phyloP scores from a whole-genome alignment of 2,888 invertebrate species.

The Lithophane leautieri region DNA sequence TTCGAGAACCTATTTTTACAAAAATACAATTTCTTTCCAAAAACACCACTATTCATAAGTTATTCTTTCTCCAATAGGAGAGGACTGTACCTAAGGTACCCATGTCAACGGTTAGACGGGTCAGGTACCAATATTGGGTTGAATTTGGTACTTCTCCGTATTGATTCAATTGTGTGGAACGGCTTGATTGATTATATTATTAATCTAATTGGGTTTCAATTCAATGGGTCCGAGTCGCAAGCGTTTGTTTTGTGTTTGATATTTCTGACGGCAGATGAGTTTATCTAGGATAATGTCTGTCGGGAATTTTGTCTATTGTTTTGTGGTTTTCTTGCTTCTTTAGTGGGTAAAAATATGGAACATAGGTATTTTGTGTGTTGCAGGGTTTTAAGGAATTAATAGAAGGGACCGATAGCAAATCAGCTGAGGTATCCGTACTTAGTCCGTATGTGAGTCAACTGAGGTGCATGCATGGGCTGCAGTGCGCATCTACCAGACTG shows the following conservation, averaged over 20 bases:
- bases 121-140: constrained; percentile 50
- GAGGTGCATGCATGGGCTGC: background rate
- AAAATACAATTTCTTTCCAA: constrained; percentile 14
- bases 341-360: background rate
- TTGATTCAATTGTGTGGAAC: constrained; percentile 60
- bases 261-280: constrained; percentile 27
- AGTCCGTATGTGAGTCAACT: background rate
- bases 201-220: constrained; percentile 58
- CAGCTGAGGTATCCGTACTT: background rate
- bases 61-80: constrained; percentile 36
- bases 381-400: background rate
- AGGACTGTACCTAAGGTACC: constrained; percentile 38
- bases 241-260: constrained; percentile 39
- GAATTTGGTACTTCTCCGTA: constrained; percentile 44
- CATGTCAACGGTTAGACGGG: constrained; percentile 56
- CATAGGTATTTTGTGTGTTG: background rate
- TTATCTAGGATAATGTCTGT: constrained; percentile 7
- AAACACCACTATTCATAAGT: constrained; percentile 31
- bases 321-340: background rate
- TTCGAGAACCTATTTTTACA: background rate
- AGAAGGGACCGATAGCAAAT: no score
- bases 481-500: background rate
- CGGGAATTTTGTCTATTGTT: background rate
- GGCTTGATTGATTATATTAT: constrained; percentile 62
- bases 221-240: constrained; percentile 29